Evolutionary conservation across 2,113 vertebrate genomes (phyloP).

Genomic region (Sebastes fasciatus): DNA sequence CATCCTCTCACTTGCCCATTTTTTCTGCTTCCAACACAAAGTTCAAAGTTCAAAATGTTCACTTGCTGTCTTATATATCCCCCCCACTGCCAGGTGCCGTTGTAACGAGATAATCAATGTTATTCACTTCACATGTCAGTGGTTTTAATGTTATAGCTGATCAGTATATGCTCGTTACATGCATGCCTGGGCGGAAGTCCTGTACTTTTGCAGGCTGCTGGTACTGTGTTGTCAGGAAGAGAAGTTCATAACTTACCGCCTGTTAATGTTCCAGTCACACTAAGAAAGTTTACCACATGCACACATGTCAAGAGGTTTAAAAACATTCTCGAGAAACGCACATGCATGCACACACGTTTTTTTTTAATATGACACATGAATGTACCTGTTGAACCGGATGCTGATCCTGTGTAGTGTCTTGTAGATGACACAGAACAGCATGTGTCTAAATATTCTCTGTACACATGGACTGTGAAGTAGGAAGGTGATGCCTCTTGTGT

Average conservation of each 20-base stretch:
- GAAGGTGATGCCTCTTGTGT: neutral
- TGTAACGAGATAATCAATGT: too few relatives aligned
- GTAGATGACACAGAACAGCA: neutral
- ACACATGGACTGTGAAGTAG: neutral
- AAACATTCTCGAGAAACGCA: neutral
- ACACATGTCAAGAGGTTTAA: constrained; percentile 16
- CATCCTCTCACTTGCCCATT: too few relatives aligned
- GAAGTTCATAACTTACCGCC: constrained; percentile 58
- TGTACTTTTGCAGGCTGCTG: constrained; percentile 12
- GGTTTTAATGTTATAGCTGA: too few relatives aligned
- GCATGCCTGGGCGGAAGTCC: too few relatives aligned
- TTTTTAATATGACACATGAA: neutral
- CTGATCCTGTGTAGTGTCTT: neutral
- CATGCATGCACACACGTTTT: neutral
- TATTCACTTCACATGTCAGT: too few relatives aligned
- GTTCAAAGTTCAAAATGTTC: too few relatives aligned
- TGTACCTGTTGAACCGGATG: constrained; percentile 2
- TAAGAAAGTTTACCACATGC: constrained; percentile 23
- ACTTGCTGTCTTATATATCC: too few relatives aligned
- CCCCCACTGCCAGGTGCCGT: too few relatives aligned
- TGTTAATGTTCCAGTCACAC: constrained; percentile 32
- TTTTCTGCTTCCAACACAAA: too few relatives aligned
- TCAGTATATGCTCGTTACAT: too few relatives aligned
- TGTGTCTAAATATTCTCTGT: neutral
- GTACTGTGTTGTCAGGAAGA: constrained; percentile 34